Percentiles rank a stretch among this genome's conserved stretches.
Conservation (phyloP, 2,888 invertebrate species). For the Hipparchia sbordonii region DNA sequence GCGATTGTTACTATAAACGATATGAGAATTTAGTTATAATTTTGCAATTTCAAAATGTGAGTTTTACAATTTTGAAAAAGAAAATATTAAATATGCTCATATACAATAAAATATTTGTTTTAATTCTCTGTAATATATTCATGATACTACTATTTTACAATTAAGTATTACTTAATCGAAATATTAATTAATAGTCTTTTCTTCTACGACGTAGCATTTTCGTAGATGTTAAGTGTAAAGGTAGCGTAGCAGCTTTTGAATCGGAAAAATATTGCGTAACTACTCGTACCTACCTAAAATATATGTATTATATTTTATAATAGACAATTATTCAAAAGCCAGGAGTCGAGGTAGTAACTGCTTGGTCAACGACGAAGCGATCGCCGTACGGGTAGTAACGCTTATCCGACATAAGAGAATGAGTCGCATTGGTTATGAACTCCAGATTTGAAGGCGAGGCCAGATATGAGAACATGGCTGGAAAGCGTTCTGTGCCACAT, state of each 20-base stretch:
- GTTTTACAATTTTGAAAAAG: conserved; percentile 83
- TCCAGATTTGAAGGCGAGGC: conserved; percentile 60
- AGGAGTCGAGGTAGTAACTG: conserved; percentile 15
- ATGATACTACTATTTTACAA: background rate
- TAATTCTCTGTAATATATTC: conserved; percentile 47
- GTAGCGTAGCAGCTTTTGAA: background rate
- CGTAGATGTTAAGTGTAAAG: background rate
- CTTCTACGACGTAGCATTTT: background rate
- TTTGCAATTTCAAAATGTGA: conserved; percentile 84
- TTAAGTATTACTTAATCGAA: background rate
- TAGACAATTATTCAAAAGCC: too few species aligned
- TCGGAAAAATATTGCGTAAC: too few species aligned
- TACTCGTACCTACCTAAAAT: background rate
- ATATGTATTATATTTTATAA: background rate
- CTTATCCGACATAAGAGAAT: conserved; percentile 61
- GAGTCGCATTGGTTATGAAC: conserved; percentile 64
- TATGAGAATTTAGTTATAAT: conserved; percentile 83
- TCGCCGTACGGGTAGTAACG: conserved; percentile 59
- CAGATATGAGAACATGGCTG: conserved; percentile 68
- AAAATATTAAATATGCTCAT: conserved; percentile 84
- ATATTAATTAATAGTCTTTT: background rate
- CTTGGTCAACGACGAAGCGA: conserved; percentile 37
- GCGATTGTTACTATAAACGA: conserved; percentile 82
- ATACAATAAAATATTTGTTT: conserved; percentile 62
- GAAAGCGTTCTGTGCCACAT: conserved; percentile 71